A percentile compares a stretch with the other conserved stretches of the same genome.
Evolutionary conservation across 1,140 invertebrate genomes (phyloP).

Genomic region (Musca vetustissima): DNA sequence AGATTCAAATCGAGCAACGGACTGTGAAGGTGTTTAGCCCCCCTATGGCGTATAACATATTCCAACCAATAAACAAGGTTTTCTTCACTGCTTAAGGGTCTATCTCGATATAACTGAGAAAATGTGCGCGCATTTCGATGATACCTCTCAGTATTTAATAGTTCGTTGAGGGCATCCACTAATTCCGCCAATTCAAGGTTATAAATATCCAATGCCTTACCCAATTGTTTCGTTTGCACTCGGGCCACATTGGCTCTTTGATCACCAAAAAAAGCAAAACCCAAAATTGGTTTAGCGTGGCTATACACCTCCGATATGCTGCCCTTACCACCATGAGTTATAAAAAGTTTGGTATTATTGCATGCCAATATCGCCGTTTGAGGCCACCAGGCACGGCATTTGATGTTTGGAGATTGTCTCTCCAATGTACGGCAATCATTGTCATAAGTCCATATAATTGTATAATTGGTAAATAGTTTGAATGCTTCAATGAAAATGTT

Average conservation of each 20-base stretch:
- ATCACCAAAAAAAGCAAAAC: conserved; percentile 67
- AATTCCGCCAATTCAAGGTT: conserved; percentile 47
- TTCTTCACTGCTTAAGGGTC: conserved; percentile 36
- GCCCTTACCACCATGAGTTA: conserved; percentile 72
- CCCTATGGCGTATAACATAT: conserved; percentile 55
- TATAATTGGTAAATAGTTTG: conserved; percentile 54
- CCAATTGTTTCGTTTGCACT: conserved; percentile 55
- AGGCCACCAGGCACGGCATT: conserved; percentile 67
- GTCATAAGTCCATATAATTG: conserved; percentile 62
- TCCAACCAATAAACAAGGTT: conserved; percentile 43
- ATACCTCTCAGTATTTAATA: conserved; percentile 34
- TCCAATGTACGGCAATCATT: conserved; percentile 55
- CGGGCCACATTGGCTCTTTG: conserved; percentile 61
- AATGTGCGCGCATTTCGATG: conserved; percentile 19
- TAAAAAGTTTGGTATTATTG: conserved; percentile 65
- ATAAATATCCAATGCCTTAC: conserved; percentile 45
- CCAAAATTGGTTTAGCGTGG: conserved; percentile 69
- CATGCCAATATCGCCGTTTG: conserved; percentile 68
- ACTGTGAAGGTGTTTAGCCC: conserved; percentile 50
- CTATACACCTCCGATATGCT: conserved; percentile 70
- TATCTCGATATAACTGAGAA: conserved; percentile 43
- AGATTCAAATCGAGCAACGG: conserved; percentile 34
- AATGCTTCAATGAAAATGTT: conserved; percentile 55
- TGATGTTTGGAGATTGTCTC: conserved; percentile 60
- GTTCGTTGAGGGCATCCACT: not conserved